These are phyloP conservation scores for Sebastes hubbsi DNA, from an alignment of 2,797 vertebrate genomes.

Conservation along the genomic window DNA sequence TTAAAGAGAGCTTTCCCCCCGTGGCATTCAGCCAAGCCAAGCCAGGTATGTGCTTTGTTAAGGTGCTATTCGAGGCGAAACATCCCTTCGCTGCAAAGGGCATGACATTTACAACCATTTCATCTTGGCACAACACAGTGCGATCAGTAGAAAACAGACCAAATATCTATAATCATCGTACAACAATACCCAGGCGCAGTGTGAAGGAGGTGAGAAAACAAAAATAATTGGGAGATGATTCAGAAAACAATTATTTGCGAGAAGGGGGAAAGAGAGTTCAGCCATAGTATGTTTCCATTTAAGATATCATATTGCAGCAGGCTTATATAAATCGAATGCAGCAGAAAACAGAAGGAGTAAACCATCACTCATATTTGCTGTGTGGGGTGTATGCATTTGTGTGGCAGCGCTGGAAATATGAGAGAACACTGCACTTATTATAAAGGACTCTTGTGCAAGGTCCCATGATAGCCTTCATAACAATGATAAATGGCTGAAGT, in stretches of 20 bases:
- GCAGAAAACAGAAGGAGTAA: constrained; percentile 29
- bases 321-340: constrained; percentile 44
- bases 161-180: background rate
- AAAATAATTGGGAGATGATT: constrained; percentile 3
- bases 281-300: background rate
- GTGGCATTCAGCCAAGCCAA: background rate
- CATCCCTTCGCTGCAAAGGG: constrained; percentile 34
- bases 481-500: constrained; percentile 71
- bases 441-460: constrained; percentile 69
- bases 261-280: background rate
- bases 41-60: constrained; percentile 23
- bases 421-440: constrained; percentile 65
- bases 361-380: constrained; percentile 28
- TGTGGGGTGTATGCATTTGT: constrained; percentile 50
- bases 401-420: constrained; percentile 59
- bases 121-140: constrained; percentile 9
- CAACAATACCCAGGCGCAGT: background rate
- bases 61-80: constrained; percentile 15
- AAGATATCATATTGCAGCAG: constrained; percentile 11
- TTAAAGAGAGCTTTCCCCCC: background rate
- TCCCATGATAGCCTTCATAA: constrained; percentile 75
- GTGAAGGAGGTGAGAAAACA: background rate
- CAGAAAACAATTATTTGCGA: background rate
- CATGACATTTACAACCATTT: constrained; percentile 54
- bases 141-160: constrained; percentile 15